phyloP scores from a whole-genome alignment of 2,113 vertebrate genomes.

The Eulacestoma nigropectus region DNA sequence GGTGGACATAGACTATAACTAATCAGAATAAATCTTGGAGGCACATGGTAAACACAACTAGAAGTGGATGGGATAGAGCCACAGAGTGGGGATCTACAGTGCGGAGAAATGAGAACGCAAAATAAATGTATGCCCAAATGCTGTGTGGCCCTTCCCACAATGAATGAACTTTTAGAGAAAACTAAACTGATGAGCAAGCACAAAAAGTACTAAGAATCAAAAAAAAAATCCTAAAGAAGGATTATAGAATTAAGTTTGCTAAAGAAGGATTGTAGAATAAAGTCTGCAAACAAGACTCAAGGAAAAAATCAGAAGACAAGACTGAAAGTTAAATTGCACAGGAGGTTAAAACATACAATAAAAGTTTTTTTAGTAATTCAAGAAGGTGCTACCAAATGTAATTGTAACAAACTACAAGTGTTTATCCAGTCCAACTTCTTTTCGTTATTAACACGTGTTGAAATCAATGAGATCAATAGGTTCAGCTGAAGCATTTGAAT shows the following conservation, averaged over 20 bases:
- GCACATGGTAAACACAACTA: background rate
- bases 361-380: slow-evolving; percentile 11
- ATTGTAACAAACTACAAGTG: background rate
- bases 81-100: background rate
- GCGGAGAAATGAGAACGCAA: background rate
- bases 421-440: background rate
- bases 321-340: background rate
- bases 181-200: background rate
- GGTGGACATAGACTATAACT: background rate
- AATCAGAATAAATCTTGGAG: background rate
- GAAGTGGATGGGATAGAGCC: background rate
- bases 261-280: slow-evolving; percentile 16
- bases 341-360: background rate
- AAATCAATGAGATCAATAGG: slow-evolving; percentile 28
- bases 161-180: background rate
- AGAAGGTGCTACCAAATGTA: background rate
- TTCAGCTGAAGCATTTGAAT: slow-evolving; percentile 7
- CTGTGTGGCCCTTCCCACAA: background rate
- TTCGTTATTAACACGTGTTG: background rate
- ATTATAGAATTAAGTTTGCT: slow-evolving; percentile 15
- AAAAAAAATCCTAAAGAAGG: background rate
- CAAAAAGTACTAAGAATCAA: background rate
- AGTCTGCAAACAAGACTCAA: background rate
- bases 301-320: background rate
- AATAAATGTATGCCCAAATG: background rate